Base-by-base conservation (phyloP, 2,797 vertebrate species). In the Alfaro cultratus region DNA sequence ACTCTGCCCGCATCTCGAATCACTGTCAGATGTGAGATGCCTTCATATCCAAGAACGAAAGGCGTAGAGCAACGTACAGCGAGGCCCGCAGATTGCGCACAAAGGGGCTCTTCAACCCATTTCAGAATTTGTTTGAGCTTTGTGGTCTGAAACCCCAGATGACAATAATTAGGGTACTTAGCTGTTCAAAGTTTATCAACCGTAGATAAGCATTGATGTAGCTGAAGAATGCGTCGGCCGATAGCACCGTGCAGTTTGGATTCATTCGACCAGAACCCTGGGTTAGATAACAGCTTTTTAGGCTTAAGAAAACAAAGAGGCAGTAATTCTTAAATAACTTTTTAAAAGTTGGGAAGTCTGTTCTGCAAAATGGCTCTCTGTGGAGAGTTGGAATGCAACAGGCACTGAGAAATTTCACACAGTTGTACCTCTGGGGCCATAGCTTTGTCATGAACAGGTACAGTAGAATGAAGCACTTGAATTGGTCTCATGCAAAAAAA, bases 81-180 rank as follows among this genome's bases (percentile, higher is more conserved):
- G 80, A 68, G 77, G 46, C 85, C 81, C 70, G 88, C 60, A 87
- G 84, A 88, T 83, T 85, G 80, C 2, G 80, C 83, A 91, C 89
- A 79, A 91, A 93, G 87, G 85, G 71, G 45, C 84, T 86, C 81
- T 86, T 85, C 73, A 80, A 72, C 76, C 87, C 80, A 77, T 88
- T 88, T 88, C 84, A 81, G 81, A 91, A 88, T 94, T 87, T 90
- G 89, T 91, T 94, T 91, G 86, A 92, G 87, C 85, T 87, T 90
- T 91, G 91, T 84, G 88, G 92, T 91, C 78, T 51, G 86, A 89
- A 94, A 90, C 94, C 92, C 94, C 92, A 95, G 88, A 94, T 95
- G 93, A 96, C 93, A 87, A 87, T 91, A 94, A 96, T 96, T 95
- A 93, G 86, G 74, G 91, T 89, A 92, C 89, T 96, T 95, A 92